Evolutionary conservation across 2,113 vertebrate genomes (phyloP), one percentile per base, ranked within the genome.

Genomic region (Poeciliopsis occidentalis): DNA sequence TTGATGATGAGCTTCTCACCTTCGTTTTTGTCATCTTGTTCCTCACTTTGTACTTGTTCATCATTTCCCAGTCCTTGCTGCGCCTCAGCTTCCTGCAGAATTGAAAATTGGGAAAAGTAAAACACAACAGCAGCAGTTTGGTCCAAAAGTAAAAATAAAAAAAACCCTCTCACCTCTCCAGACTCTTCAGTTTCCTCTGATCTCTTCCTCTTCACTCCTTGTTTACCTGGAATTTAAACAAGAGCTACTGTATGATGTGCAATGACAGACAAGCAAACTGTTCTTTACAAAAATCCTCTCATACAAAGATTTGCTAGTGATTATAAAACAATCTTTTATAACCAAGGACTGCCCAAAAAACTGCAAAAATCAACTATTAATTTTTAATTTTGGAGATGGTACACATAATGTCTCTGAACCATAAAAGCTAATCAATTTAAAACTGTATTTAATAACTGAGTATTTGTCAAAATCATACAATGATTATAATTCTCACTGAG

Each of bases 191-290:
- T 26, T 47, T 93, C 91, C 30, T 90, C 86, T 10, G 86, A 91
- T 32, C 80, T 76, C 78, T 82, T 93, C 65, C 91, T 91, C 82
- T 93, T 92, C 66, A 79, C 7, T 12, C 87, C 72, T 51, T 88
- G 68, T 73, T 88, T 69, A 78, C 75, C 93, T 94, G 79, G 4
- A 64, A 68, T 6, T n/a, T 31, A 62, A 69, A 62, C 2, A 70
- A 17, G 24, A 63, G 39, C 19, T 3, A 31, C 61, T 54, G 37
- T 22, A 61, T 60, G 2, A 3, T 2, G 44, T 30, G 1, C 54
- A 12, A 0, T 3, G 30, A n/a, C 22, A 57, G 15, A 47, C 4
- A 17, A 47, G 44, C 44, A 47, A 27, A 26, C 24, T 27, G 4
- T 12, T 12, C 12, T 62, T 29, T 5, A 62, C 29, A 62, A 29